Evolutionary conservation across 2,797 vertebrate species (phyloP), one percentile per base, ranked within the genome.

Genomic region (Choloepus didactylus): DNA sequence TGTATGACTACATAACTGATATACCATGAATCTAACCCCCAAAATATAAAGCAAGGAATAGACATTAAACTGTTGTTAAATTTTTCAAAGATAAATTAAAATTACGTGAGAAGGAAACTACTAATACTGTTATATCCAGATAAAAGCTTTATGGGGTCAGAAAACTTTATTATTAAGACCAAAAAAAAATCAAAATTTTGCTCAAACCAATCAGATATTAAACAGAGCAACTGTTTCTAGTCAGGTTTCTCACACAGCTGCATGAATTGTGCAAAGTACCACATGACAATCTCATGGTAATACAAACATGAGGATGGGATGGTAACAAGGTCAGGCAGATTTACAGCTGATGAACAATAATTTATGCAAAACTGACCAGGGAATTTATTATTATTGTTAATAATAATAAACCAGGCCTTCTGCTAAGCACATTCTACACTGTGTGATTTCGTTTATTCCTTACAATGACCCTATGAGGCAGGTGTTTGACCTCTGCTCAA

Each of bases 61-160:
- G 29, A 64, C 4, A 41, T 72, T 76, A 81, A 44, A 31, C 41
- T 27, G 19, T 44, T 23, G 64, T 69, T 56, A 35, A 5, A 44
- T 82, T 70, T 95, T 97, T 94, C 41, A 70, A 86, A 92, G 86
- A 44, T 97, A 96, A 95, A 83, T 41, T 62, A 72, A 81, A 93
- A 79, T 89, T 44, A 59, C 60, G 8, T 93, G 54, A 93, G 73
- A 96, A 90, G 38, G 3, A 60, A 95, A 90, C 38, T 59, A 69
- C 29, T 56, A 85, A 23, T 85, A 93, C 25, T 70, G 64, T 44
- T 79, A 94, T 10, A 88, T 2, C 73, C 5, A 96, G 95, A 86
- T 77, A 8, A 49, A 87, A 92, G 31, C 60, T 75, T 91, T 15
- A 84, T 4, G 12, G 44, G 23, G 49, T 80, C 60, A 88, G 60